Percentiles rank a stretch among this genome's conserved stretches.
Evolutionary conservation across 2,888 invertebrate species (phyloP).

Genomic region (Tortrix viridana): DNA sequence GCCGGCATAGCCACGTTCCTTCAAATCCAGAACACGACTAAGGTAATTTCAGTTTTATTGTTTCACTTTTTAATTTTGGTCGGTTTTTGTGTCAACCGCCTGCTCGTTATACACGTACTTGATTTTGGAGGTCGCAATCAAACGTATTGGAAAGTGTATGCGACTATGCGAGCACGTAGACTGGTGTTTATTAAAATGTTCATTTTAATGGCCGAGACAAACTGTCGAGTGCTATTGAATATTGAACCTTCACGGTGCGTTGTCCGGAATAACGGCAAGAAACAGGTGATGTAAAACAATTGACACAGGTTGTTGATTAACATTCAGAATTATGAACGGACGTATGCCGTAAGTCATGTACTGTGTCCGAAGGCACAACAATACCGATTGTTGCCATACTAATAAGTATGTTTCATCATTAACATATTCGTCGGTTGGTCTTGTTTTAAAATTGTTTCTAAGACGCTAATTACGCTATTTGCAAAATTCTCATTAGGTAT

Average conservation of each 20-base stretch:
- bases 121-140: conserved; percentile 73
- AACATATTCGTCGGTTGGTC: conserved; percentile 4
- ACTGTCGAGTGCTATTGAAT: conserved; percentile 51
- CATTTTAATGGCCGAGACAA: conserved; percentile 48
- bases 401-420: conserved; percentile 51
- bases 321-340: conserved; percentile 66
- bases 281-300: conserved; percentile 61
- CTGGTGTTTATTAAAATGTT: conserved; percentile 60
- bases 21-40: conserved; percentile 90
- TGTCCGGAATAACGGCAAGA: conserved; percentile 58
- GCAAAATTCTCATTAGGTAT: too few species aligned
- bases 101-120: conserved; percentile 67
- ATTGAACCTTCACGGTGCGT: conserved; percentile 65
- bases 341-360: conserved; percentile 47
- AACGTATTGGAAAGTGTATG: conserved; percentile 71
- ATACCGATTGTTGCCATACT: conserved; percentile 55
- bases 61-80: conserved; percentile 55
- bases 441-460: conserved; percentile 26
- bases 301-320: conserved; percentile 61
- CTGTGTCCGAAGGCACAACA: conserved; percentile 48
- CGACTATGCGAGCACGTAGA: conserved; percentile 54
- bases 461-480: neutral
- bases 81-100: conserved; percentile 53
- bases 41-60: conserved; percentile 85
- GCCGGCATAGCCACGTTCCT: conserved; percentile 98